Conservation (phyloP, 30 jellyfish, hydroid and myxozoan species). For the Nemopilema nomurai region DNA sequence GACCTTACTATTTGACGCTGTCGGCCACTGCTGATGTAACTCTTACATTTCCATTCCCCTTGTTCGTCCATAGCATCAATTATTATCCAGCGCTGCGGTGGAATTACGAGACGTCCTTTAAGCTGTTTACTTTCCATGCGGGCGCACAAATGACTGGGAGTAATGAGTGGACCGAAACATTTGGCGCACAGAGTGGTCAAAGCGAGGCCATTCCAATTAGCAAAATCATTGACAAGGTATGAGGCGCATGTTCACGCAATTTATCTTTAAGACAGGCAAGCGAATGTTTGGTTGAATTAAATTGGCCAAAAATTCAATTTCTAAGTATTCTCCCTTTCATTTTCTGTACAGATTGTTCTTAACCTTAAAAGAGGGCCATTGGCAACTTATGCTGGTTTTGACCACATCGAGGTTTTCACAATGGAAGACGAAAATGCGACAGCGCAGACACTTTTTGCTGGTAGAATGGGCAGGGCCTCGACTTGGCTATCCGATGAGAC, state of each 20-base stretch:
- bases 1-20: conserved; percentile 24
- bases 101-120: conserved; percentile 29
- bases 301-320: no score
- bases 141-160: conserved; percentile 8
- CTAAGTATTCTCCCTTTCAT: not conserved
- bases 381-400: conserved; percentile 41
- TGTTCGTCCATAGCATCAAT: conserved; percentile 25
- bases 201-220: conserved; percentile 24
- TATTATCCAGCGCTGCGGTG: conserved; percentile 30
- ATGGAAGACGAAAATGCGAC: conserved; percentile 59
- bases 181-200: conserved; percentile 48
- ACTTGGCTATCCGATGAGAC: conserved; percentile 51
- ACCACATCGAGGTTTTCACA: conserved; percentile 27
- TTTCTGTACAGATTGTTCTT: conserved; percentile 20
- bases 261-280: no score
- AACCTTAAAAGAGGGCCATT: conserved; percentile 13
- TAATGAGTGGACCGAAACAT: conserved; percentile 37
- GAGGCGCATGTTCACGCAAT: not conserved
- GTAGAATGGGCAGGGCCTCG: conserved; percentile 58
- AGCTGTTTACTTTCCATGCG: conserved; percentile 27
- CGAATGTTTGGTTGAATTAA: no score
- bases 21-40: conserved; percentile 38
- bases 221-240: conserved; percentile 51
- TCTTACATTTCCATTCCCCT: conserved; percentile 19
- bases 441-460: conserved; percentile 28